Base-by-base conservation (phyloP, 1,140 invertebrate genomes). In the Euura lappo region DNA sequence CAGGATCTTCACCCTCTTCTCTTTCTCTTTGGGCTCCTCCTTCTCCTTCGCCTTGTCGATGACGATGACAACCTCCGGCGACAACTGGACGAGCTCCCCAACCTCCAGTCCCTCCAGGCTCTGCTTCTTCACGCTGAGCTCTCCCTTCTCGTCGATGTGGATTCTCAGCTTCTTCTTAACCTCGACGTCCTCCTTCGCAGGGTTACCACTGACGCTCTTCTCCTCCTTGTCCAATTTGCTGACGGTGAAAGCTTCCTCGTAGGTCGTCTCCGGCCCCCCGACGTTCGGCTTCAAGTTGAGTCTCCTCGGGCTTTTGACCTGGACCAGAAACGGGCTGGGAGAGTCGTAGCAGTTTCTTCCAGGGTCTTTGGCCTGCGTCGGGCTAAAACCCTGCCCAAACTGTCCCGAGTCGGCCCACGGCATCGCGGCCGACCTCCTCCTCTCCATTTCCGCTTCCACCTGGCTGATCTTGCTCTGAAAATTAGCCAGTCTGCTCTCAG, bases 391-490 rank as follows among this genome's bases (percentile, higher is more conserved):
- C 10, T 60, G 10, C 13, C 51, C 6, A 4, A 7, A 7, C 7
- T n/a, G 8, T 8, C 51, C 51, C 0, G 51, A 60, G 10, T 8
- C 10, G 6, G 78, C 72, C 2, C 71, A 65, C 1, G 76, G 75
- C 2, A 76, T 3, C 5, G 60, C 44, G 45, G 71, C 60, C 7
- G 70, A 45, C 70, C 84, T 79, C n/a, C 84, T 76, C 5, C 78
- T 78, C 0, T 84, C 75, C 68, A 88, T 84, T 71, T 87, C 86
- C 0, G 72, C 68, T 68, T 87, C 85, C 4, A 87, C 74, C 67
- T 86, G 83, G 0, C 28, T 44, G 2, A 87, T 84, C 72, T 87
- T 87, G 6, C 68, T 79, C 60, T 82, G 81, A 2, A 86, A 75
- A 70, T 81, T 83, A 6, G 68, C 73, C 45, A 87, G 28, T n/a